Base-by-base conservation (phyloP, 2,113 vertebrate species). In the Murina feae region DNA sequence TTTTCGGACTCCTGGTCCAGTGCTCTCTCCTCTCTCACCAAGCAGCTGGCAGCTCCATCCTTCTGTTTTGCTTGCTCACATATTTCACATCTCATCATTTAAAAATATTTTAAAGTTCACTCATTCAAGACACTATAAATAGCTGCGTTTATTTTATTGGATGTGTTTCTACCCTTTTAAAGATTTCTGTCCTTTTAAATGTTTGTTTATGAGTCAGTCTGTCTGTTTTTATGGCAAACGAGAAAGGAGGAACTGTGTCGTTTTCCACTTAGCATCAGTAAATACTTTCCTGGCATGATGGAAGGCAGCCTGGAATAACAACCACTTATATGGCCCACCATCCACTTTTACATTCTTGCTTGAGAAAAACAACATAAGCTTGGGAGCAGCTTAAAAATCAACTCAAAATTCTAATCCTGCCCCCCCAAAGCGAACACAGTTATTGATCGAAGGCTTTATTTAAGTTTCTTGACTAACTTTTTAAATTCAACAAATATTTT, bases 101-200 rank as follows among this genome's bases (percentile, higher is more conserved):
- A 49, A 85, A 74, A 86, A 55, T 17, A n/a, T 49, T 35, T 69
- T 35, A 44, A 72, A 74, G 39, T 47, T 60, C 66, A 16, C 9
- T 32, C 16, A 14, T 39, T 66, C 12, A 39, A 93, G 78, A 28
- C 17, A 49, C 53, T 92, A 6, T 39, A 63, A 76, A 78, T 78
- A 78, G 44, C 74, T 39, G 72, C 3, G 11, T 60, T 74, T 81
- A 75, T 49, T 72, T 89, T 80, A 93, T 32, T 88, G 47, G 25
- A 11, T 93, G 30, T 69, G 42, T 87, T 93, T 94, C 79, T 82
- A 9, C 17, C 9, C 35, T 94, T 91, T 80, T 74, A 93, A 78
- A 89, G 81, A 81, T 75, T 71, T 88, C 53, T 92, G 2, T 42
- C 37, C 69, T 82, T 81, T 85, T 78, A 69, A 55, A 58, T 71